Conservation (phyloP, 2,113 vertebrate species). For the Rousettus leschenaultii region DNA sequence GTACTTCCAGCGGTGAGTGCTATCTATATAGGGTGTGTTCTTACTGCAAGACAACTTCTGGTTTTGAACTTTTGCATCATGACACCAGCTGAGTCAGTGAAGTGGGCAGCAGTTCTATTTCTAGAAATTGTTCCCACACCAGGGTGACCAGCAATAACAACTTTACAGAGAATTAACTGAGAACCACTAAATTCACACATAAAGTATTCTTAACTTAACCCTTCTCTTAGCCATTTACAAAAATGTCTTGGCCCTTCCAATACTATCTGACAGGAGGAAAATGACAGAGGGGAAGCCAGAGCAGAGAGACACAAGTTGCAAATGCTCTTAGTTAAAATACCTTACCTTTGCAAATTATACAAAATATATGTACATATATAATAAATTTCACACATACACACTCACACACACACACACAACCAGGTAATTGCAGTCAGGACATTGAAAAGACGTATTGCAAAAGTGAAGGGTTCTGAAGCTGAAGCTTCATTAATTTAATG, state of each 20-base stretch:
- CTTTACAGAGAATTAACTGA: not conserved
- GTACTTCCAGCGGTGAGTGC: accelerated
- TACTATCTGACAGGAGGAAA: not conserved
- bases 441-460: not conserved
- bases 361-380: not conserved
- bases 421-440: not conserved
- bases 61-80: not conserved
- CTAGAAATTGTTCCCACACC: not conserved
- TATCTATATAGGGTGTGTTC: accelerated
- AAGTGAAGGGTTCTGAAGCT: not conserved
- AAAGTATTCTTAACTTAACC: not conserved
- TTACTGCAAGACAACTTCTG: not conserved
- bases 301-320: not conserved
- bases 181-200: not conserved
- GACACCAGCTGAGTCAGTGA: not conserved
- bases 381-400: not conserved
- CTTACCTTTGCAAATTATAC: not conserved
- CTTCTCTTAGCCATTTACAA: not conserved
- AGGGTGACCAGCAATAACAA: not conserved
- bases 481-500: not conserved
- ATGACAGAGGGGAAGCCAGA: not conserved
- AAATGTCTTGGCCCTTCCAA: not conserved
- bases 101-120: not conserved
- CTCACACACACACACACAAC: not conserved
- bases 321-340: not conserved